phyloP scores from a whole-genome alignment of 2,797 vertebrate genomes.

The Simalia tracyae region DNA sequence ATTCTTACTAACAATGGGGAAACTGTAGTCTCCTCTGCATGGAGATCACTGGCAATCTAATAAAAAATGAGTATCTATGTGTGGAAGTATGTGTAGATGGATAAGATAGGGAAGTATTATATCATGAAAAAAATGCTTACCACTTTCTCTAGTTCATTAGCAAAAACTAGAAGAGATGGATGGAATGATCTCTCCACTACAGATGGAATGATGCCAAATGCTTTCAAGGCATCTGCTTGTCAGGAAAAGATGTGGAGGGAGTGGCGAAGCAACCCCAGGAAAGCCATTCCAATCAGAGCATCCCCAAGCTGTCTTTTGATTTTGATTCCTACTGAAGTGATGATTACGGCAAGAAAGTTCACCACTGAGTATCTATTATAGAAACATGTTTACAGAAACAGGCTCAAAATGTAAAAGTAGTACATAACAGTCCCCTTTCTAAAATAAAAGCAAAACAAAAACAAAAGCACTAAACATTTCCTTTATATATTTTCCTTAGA shows the following conservation, averaged over 20 bases:
- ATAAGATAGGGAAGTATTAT: too few species aligned
- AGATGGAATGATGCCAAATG: conserved; percentile 38
- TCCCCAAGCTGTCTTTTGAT: conserved; percentile 31
- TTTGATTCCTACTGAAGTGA: conserved; percentile 3
- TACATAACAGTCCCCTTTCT: background rate
- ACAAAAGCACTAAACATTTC: background rate
- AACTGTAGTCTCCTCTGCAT: too few species aligned
- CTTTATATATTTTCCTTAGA: background rate
- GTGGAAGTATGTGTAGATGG: too few species aligned
- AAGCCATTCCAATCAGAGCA: conserved; percentile 52
- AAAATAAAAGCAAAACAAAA: background rate
- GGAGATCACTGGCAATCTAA: too few species aligned
- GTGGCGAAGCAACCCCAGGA: conserved; percentile 34
- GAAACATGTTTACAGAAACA: background rate
- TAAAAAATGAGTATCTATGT: too few species aligned
- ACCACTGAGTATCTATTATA: background rate
- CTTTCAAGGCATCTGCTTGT: conserved; percentile 44
- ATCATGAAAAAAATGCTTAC: background rate
- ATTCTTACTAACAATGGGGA: too few species aligned
- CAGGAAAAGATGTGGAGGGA: conserved; percentile 38
- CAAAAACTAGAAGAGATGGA: conserved; percentile 41
- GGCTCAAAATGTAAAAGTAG: background rate
- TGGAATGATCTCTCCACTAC: conserved; percentile 17
- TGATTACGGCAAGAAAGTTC: background rate
- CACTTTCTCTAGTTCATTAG: conserved; percentile 29